Evolutionary conservation across 2,797 vertebrate genomes (phyloP), one percentile per base, ranked within the genome.

Genomic region (Echiichthys vipera): DNA sequence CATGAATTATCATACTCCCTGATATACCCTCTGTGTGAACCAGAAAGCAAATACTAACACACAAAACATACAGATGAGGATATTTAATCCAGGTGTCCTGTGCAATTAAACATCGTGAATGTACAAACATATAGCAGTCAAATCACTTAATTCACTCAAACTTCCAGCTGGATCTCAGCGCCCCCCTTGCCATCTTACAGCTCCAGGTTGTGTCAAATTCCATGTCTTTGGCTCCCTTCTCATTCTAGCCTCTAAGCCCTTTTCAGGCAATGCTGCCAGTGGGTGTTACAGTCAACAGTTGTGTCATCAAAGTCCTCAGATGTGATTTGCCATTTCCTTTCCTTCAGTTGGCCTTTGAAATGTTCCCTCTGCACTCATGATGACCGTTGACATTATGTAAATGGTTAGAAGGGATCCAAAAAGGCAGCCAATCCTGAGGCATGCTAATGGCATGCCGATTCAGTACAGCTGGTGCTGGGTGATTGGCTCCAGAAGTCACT

Each of bases 311-410:
- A 74, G 45, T 25, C 50, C 40, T 71, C 68, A 61, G 55, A 82
- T 80, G 74, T 55, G 46, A 83, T 74, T 86, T 54, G 75, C 30
- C 56, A 37, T 57, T 71, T 80, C 54, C 50, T 70, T 37, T 76
- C 65, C 62, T 63, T 79, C 73, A 74, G 53, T 61, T 36, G 53
- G 36, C 57, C 80, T 74, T 67, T 75, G 69, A 71, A 85, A 71
- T 24, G 50, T 65, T 78, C 46, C 51, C 66, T 68, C 18, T 59
- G 64, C 69, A 49, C 78, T 69, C 72, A 32, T 14, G 42, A 71
- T 77, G 84, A 79, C 80, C 55, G 10, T 63, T 85, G 83, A 68
- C 74, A 81, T 85, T 84, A 86, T 86, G 79, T 56, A 85, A 80
- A 84, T 78, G 22, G 5, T 0, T 1, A 67, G 68, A 82, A 8